A percentile compares a stretch with the other conserved stretches of the same genome.
These are phyloP conservation scores for Albula goreensis DNA, from an alignment of 2,113 vertebrate species.

Conservation along the genomic window DNA sequence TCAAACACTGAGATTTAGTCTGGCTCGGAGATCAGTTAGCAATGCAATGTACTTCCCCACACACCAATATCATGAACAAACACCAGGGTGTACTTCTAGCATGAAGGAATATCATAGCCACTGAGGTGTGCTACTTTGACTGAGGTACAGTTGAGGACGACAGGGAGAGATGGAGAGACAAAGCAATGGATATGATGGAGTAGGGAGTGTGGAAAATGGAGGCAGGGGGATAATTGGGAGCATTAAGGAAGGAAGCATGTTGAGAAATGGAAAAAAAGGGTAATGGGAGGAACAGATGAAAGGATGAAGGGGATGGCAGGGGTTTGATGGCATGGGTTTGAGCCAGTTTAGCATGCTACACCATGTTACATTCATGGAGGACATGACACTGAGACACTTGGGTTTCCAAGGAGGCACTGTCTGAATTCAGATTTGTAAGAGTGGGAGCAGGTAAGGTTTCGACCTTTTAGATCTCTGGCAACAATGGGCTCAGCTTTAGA, in stretches of 20 bases:
- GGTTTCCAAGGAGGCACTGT: not conserved
- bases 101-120: not conserved
- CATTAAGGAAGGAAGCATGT: not conserved
- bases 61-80: not conserved
- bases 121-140: slow-evolving; percentile 20
- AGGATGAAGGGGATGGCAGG: slow-evolving; percentile 5
- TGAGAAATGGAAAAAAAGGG: slow-evolving; percentile 4
- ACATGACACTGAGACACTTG: not conserved
- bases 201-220: not conserved
- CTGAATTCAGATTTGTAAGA: not conserved
- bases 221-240: slow-evolving; percentile 12
- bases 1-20: not conserved
- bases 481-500: not conserved
- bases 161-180: not conserved
- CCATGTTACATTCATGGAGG: not conserved
- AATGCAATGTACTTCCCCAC: not conserved
- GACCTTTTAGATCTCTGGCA: not conserved
- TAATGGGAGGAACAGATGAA: not conserved
- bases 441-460: not conserved
- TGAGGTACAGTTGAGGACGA: slow-evolving; percentile 16
- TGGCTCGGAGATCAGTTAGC: not conserved
- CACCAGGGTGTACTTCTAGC: not conserved
- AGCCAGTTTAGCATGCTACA: not conserved
- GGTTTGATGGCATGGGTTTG: not conserved
- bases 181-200: not conserved